Conservation (phyloP, 2,113 vertebrate genomes). For the Neopipo cinnamomea region DNA sequence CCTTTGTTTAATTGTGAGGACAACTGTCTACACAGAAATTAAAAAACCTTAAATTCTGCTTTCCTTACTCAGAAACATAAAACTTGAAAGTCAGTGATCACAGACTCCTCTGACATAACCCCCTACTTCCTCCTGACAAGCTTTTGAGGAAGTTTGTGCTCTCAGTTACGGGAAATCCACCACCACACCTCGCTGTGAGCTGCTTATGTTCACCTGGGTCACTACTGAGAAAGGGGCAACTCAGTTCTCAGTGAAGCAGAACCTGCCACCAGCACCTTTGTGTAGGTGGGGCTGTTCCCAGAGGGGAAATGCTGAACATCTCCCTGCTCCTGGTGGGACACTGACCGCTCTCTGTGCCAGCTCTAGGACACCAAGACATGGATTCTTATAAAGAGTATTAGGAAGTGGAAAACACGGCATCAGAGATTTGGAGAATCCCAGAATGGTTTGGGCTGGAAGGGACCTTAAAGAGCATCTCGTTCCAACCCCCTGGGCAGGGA, state of each 20-base stretch:
- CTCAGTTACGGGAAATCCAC: not conserved
- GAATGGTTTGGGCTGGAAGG: not conserved
- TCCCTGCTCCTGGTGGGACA: not conserved
- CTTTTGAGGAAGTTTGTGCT: not conserved
- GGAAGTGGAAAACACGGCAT: not conserved
- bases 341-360: not conserved
- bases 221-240: not conserved
- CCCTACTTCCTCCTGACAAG: not conserved
- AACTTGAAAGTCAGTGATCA: not conserved
- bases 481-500: not conserved
- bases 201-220: not conserved
- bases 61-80: not conserved
- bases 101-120: not conserved
- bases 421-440: not conserved
- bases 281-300: not conserved
- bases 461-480: not conserved
- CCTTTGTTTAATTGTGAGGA: not conserved
- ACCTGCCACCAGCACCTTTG: not conserved
- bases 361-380: not conserved
- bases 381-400: not conserved
- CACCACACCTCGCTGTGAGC: not conserved
- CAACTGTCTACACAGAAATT: not conserved
- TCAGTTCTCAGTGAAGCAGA: not conserved
- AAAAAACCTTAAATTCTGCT: not conserved
- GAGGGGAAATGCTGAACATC: not conserved